A percentile compares a stretch with the other conserved stretches of the same genome.
These are phyloP conservation scores for Oreochromis grahami DNA, from an alignment of 2,797 vertebrate species.

Conservation along the genomic window DNA sequence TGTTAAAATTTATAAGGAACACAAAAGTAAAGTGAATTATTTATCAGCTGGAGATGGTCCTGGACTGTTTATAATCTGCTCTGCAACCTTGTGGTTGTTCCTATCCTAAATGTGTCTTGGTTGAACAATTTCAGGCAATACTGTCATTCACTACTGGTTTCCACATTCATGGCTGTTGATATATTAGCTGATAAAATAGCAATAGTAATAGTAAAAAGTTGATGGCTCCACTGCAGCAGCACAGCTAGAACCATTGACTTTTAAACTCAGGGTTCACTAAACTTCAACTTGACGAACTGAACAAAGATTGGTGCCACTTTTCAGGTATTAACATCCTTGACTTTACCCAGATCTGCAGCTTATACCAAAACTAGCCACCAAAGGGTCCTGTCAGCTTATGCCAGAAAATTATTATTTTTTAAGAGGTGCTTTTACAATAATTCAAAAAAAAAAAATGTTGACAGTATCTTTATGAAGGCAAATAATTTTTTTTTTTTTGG, in stretches of 20 bases:
- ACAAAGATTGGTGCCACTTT: background rate
- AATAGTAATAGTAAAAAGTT: background rate
- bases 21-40: background rate
- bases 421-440: background rate
- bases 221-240: background rate
- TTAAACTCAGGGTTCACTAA: background rate
- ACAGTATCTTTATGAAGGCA: background rate
- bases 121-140: background rate
- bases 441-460: constrained; percentile 11
- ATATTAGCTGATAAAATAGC: background rate
- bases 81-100: background rate
- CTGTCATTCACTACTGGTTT: background rate
- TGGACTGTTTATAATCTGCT: background rate
- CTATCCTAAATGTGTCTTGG: background rate
- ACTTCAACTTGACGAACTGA: background rate
- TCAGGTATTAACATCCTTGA: background rate
- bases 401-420: background rate
- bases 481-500: background rate
- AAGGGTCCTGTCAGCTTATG: constrained; percentile 10
- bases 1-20: background rate
- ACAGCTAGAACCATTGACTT: background rate
- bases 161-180: background rate
- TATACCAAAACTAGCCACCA: background rate
- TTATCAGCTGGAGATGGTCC: background rate
- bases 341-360: background rate